Conservation (phyloP, 2,888 invertebrate genomes). For the Serrognathus titanus region DNA sequence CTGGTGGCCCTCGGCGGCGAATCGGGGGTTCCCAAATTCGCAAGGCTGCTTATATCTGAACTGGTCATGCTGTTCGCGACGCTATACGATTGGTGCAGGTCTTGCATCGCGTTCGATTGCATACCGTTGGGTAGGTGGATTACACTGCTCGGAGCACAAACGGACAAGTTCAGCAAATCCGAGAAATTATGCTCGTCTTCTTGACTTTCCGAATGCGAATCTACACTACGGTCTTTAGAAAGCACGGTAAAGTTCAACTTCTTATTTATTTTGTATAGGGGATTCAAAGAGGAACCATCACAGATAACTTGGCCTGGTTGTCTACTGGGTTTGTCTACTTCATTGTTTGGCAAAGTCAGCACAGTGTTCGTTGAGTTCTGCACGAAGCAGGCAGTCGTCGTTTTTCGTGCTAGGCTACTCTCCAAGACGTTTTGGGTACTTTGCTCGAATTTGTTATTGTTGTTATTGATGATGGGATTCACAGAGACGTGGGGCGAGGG, state of each 20-base stretch:
- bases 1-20: conserved; percentile 82
- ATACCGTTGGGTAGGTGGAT: conserved; percentile 34
- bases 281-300: conserved; percentile 30
- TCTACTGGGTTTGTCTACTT: conserved; percentile 3
- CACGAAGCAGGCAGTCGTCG: conserved; percentile 19
- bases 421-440: conserved; percentile 19
- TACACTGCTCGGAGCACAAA: conserved; percentile 41
- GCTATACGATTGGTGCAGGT: conserved; percentile 41
- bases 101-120: conserved; percentile 31
- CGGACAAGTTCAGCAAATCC: conserved; percentile 44
- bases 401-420: conserved; percentile 3
- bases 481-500: conserved; percentile 26
- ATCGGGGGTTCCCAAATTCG: conserved; percentile 63
- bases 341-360: conserved; percentile 28
- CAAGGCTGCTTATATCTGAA: conserved; percentile 68
- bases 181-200: conserved; percentile 46
- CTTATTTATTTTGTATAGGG: conserved; percentile 24
- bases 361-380: conserved; percentile 31
- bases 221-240: conserved; percentile 36
- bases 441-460: conserved; percentile 19
- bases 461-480: conserved; percentile 4
- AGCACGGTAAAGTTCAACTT: conserved; percentile 24
- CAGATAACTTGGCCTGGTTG: conserved; percentile 30
- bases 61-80: conserved; percentile 50
- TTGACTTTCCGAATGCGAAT: conserved; percentile 41